phyloP scores from a whole-genome alignment of 1,140 invertebrate species.

The Agrilus planipennis region DNA sequence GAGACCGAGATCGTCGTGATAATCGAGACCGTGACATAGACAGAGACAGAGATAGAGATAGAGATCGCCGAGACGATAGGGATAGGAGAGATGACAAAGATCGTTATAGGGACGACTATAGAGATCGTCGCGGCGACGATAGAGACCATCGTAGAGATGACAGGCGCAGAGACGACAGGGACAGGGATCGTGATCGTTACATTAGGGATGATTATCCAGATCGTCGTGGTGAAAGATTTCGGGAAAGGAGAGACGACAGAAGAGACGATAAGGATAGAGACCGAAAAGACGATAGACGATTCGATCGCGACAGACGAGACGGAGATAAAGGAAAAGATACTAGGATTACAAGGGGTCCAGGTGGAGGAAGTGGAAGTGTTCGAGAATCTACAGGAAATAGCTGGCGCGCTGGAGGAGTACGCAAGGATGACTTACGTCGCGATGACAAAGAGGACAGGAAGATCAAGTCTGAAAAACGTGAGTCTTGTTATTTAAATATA shows the following conservation, averaged over 20 bases:
- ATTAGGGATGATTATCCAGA: conserved; percentile 2
- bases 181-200: too few species aligned
- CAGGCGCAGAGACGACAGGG: conserved; percentile 2
- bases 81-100: conserved; percentile 5
- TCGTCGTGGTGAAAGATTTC: conserved; percentile 6
- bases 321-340: conserved; percentile 8
- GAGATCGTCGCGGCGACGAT: conserved; percentile 2
- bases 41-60: conserved; percentile 6
- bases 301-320: conserved; percentile 11
- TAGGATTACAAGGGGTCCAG: conserved; percentile 10
- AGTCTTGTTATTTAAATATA: conserved; percentile 2
- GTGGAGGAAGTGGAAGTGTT: conserved; percentile 1
- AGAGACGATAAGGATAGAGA: conserved; percentile 7
- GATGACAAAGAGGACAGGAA: conserved; percentile 7
- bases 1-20: conserved; percentile 9
- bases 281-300: conserved; percentile 6
- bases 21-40: conserved; percentile 1
- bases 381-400: conserved; percentile 9
- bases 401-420: conserved; percentile 1
- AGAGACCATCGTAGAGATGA: conserved; percentile 10
- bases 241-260: conserved; percentile 5
- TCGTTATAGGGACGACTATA: conserved; percentile 6
- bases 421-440: background rate
- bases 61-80: conserved; percentile 6
- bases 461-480: conserved; percentile 1